Evolutionary conservation across 1,140 invertebrate species (phyloP).

Genomic region (Nephila pilipes): DNA sequence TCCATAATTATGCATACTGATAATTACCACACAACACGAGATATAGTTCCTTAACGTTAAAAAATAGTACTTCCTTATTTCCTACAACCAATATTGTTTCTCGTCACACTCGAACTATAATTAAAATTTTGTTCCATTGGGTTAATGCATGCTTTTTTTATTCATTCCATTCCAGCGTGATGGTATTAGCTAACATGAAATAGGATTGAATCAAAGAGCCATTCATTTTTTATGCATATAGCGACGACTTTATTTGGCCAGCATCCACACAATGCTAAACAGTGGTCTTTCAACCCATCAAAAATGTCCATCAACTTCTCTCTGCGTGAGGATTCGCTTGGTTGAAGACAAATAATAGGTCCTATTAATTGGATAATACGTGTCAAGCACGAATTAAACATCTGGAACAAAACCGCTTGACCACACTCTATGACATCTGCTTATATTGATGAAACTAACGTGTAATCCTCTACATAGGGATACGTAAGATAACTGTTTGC

Average conservation of each 20-base stretch:
- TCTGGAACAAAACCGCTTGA: neutral
- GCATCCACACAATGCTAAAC: neutral
- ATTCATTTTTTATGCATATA: neutral
- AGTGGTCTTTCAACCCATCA: neutral
- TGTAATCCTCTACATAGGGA: neutral
- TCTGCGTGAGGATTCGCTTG: conserved; percentile 15
- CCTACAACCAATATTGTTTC: neutral
- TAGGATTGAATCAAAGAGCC: neutral
- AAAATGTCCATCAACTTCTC: neutral
- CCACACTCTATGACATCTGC: neutral
- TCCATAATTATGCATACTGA: neutral
- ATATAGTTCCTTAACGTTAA: neutral
- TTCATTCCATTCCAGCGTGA: neutral
- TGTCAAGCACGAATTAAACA: conserved; percentile 12
- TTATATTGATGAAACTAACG: neutral
- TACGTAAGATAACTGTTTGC: neutral
- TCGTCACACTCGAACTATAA: neutral
- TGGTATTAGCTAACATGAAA: neutral
- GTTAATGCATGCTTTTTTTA: neutral
- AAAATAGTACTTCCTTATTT: neutral
- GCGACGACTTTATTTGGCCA: neutral
- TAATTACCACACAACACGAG: neutral
- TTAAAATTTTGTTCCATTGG: neutral
- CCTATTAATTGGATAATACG: conserved; percentile 38
- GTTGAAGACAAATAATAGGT: conserved; percentile 36